phyloP scores from a whole-genome alignment of 2,888 invertebrate species.

The Drosophila bunnanda region DNA sequence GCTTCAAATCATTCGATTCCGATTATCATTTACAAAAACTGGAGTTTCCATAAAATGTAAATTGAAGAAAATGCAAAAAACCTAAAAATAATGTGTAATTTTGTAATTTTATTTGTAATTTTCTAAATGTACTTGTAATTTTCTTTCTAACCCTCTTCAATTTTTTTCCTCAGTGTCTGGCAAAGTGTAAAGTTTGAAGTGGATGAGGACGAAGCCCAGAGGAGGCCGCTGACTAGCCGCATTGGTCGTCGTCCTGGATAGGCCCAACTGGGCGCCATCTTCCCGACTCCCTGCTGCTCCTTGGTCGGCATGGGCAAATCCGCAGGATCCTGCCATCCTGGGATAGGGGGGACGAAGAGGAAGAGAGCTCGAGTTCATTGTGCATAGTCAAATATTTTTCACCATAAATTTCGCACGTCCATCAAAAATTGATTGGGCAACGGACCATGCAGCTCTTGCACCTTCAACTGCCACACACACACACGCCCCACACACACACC shows the following conservation, averaged over 20 bases:
- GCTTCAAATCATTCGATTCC: no score
- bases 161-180: not conserved
- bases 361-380: slow-evolving; percentile 63
- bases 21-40: no score
- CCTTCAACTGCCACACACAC: slow-evolving; percentile 41
- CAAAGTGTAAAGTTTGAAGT: not conserved
- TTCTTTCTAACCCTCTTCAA: no score
- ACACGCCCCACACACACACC: slow-evolving; percentile 23
- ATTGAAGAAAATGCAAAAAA: no score
- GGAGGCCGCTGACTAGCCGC: slow-evolving; percentile 55
- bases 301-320: not conserved
- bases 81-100: no score
- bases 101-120: no score
- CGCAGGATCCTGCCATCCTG: slow-evolving; percentile 9
- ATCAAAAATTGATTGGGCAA: slow-evolving; percentile 79
- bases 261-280: slow-evolving; percentile 26
- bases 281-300: slow-evolving; percentile 2
- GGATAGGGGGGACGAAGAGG: not conserved
- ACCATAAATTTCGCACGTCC: slow-evolving; percentile 82
- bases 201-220: not conserved
- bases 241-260: slow-evolving; percentile 51
- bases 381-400: slow-evolving; percentile 81
- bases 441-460: slow-evolving; percentile 47
- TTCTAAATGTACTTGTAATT: no score
- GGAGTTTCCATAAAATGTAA: no score